Evolutionary conservation across 2,113 vertebrate genomes (phyloP), one percentile per base, ranked within the genome.

Genomic region (Agapornis roseicollis): DNA sequence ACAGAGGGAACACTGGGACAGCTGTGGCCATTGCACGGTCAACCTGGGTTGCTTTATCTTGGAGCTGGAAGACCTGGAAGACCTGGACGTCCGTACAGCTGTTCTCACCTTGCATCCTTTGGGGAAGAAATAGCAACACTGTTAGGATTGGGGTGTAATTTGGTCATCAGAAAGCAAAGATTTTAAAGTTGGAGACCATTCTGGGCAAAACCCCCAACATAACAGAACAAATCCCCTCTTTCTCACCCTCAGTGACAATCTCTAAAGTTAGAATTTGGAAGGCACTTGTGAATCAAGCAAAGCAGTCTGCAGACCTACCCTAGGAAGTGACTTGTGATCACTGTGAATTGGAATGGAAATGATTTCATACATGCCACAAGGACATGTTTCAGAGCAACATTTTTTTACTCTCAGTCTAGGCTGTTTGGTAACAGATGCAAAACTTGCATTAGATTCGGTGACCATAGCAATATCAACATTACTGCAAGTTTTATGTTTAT

Each of bases 81-180:
- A 8, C 7, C 17, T 55, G 33, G 33, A 13, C 6, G 3, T 33
- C 14, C 0, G 0, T 6, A 18, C 0, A 2, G 24, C 28, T 46
- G 0, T 71, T 27, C 64, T 49, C 47, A 10, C 24, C 28, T 35
- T n/a, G 33, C 74, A 8, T 72, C 7, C 56, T 78, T 24, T 42
- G 39, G 46, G 25, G 10, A 47, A 7, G 20, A 31, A 4, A 9
- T 3, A 10, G 16, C 35, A 42, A 11, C 28, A 17, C 8, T 33
- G 19, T 23, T 47, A 52, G 44, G 35, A 61, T 0, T 17, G 28
- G 31, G 27, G 27, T 5, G 1, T 17, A 70, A 42, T 42, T 16
- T 49, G 37, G 25, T 24, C 25, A 31, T 63, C 44, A 61, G 41
- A 70, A 83, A 52, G 27, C 18, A 80, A 44, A 56, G 5, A 19